A percentile compares a stretch with the other conserved stretches of the same genome.
Evolutionary conservation across 2,113 vertebrate genomes (phyloP).

Genomic region (Ariopsis seemanni): DNA sequence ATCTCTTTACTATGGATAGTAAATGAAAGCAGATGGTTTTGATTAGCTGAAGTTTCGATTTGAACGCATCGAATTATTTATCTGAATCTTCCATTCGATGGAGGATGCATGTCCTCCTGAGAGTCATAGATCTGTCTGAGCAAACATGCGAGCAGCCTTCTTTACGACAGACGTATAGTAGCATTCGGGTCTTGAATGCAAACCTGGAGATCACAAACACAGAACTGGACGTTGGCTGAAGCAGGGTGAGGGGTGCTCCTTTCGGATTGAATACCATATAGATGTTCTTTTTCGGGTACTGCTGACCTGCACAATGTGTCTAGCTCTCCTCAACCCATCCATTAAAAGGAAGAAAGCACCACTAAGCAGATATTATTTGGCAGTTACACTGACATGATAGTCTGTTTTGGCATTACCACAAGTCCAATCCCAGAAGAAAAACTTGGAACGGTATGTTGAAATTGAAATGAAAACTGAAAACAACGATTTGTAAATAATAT

Average conservation of each 20-base stretch:
- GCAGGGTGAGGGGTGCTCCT: background rate
- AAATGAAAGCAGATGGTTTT: conserved; percentile 16
- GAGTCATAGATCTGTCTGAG: conserved; percentile 48
- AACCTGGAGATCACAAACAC: conserved; percentile 48
- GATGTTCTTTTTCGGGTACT: background rate
- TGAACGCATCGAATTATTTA: conserved; percentile 6
- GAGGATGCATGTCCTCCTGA: background rate
- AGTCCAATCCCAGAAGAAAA: no score
- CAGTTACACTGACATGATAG: background rate
- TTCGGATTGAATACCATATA: background rate
- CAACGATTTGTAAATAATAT: no score
- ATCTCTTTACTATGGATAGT: background rate
- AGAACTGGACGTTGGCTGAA: conserved; percentile 14
- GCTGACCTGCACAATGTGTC: background rate
- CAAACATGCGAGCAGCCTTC: conserved; percentile 24
- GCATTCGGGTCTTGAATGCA: conserved; percentile 39
- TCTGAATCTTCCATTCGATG: conserved; percentile 2
- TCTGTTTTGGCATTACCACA: background rate
- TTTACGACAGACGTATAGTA: conserved; percentile 45
- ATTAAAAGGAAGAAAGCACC: background rate
- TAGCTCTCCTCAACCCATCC: background rate
- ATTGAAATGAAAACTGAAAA: no score
- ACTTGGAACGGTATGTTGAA: no score
- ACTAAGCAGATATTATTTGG: background rate
- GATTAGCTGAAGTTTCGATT: conserved; percentile 21